Base-by-base conservation (phyloP, 2,797 vertebrate genomes). In the Cryptoprocta ferox region DNA sequence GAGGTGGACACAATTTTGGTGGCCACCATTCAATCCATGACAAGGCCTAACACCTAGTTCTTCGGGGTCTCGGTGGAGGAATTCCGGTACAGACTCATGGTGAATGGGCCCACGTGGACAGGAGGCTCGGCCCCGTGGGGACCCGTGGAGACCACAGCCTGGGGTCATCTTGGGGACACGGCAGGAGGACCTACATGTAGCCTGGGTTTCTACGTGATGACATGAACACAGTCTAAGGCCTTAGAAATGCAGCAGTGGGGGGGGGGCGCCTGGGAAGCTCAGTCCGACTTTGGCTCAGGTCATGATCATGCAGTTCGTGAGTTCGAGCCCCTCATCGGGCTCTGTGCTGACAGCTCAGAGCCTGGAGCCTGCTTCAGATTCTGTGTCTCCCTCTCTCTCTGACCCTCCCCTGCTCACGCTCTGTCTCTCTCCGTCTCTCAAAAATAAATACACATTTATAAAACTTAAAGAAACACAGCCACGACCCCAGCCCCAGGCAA, bases 1-100 rank as follows among this genome's bases (percentile, higher is more conserved):
- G 48, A 0, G 0, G 2, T 0, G 24, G 30, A 8, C 0, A 0
- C 14, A 19, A 2, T 16, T 35, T 35, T 28, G 28, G 63, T 0
- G 63, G 32, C 9, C 10, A 0, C 10, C 4, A 0, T 35, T 68
- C 0, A 8, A 7, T 5, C 5, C 1, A 1, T 8, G 7, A 13
- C 7, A 28, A 48, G 28, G 2, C 42, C 14, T 8, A 0, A 1
- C 65, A 3, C 12, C 10, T 3, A 3, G 7, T 0, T 2, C 32
- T 76, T 39, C 42, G 24, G 0, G 18, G 24, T 18, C 61, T 28
- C 32, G 19, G 19, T 4, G 3, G 32, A 50, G 4, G 9, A 21
- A 26, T 6, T 56, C 18, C 32, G 11, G 26, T 1, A 45, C 45
- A n/a, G 2, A 24, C 32, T 39, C 12, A 10, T 19, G 6, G 30